phyloP scores from a whole-genome alignment of 2,888 invertebrate species.

The Lutraria lutraria region DNA sequence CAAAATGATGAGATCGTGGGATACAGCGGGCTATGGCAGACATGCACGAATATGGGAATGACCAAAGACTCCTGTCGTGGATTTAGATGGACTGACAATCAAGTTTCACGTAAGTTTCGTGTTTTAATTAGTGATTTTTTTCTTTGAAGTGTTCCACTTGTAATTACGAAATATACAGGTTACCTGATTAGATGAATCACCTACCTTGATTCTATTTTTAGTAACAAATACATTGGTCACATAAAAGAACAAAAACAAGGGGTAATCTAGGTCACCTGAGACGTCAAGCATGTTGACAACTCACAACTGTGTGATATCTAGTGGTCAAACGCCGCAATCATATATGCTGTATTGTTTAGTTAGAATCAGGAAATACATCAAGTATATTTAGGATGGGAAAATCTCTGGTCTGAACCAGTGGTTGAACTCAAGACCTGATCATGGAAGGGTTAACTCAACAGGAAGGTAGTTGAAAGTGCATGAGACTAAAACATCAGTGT shows the following conservation, averaged over 20 bases:
- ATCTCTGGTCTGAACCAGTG: too few relatives aligned
- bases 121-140: too few relatives aligned
- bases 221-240: constrained; percentile 7
- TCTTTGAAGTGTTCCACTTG: not conserved
- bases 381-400: too few relatives aligned
- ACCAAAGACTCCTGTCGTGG: constrained; percentile 65
- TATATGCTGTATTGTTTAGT: too few relatives aligned
- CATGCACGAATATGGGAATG: constrained; percentile 67
- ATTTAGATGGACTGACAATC: constrained; percentile 75
- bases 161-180: constrained; percentile 9
- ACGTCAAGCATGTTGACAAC: too few relatives aligned
- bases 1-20: constrained; percentile 65
- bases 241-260: not conserved
- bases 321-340: too few relatives aligned
- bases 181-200: not conserved
- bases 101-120: constrained; percentile 73
- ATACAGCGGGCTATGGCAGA: constrained; percentile 73
- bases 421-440: too few relatives aligned
- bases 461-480: too few relatives aligned
- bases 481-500: too few relatives aligned
- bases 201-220: constrained; percentile 18
- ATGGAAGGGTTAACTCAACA: too few relatives aligned
- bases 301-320: too few relatives aligned
- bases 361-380: too few relatives aligned
- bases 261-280: constrained; percentile 2